Evolutionary conservation across 2,113 vertebrate genomes (phyloP).

Genomic region (Oreochromis spilurus): DNA sequence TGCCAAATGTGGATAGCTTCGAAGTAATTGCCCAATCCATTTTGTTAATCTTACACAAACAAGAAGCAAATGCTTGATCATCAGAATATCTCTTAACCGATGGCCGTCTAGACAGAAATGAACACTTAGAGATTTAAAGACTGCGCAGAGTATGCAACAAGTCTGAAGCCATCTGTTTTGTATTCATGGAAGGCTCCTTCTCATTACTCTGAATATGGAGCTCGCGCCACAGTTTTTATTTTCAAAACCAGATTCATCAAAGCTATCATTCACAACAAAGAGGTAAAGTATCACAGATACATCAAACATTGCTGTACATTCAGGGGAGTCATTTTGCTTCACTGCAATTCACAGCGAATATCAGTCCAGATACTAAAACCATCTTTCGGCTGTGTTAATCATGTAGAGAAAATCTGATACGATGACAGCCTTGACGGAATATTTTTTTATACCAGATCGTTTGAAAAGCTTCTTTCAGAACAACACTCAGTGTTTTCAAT

Average conservation of each 20-base stretch:
- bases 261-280: neutral
- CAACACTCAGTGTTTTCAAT: neutral
- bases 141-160: neutral
- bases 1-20: neutral
- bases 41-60: neutral
- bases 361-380: neutral
- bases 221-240: neutral
- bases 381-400: neutral
- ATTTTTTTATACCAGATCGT: neutral
- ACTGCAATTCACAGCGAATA: neutral
- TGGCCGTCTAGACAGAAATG: neutral
- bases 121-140: slow-evolving; percentile 4
- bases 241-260: neutral
- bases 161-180: neutral
- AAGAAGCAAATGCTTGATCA: neutral
- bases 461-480: neutral
- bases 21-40: neutral
- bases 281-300: neutral
- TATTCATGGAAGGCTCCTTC: neutral
- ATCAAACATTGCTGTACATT: neutral
- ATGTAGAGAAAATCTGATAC: neutral
- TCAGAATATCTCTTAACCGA: neutral
- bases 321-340: neutral
- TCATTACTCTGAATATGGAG: neutral
- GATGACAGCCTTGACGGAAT: neutral